A percentile compares a stretch with the other conserved stretches of the same genome.
Evolutionary conservation across 2,113 vertebrate genomes (phyloP).

Genomic region (Lynx canadensis): DNA sequence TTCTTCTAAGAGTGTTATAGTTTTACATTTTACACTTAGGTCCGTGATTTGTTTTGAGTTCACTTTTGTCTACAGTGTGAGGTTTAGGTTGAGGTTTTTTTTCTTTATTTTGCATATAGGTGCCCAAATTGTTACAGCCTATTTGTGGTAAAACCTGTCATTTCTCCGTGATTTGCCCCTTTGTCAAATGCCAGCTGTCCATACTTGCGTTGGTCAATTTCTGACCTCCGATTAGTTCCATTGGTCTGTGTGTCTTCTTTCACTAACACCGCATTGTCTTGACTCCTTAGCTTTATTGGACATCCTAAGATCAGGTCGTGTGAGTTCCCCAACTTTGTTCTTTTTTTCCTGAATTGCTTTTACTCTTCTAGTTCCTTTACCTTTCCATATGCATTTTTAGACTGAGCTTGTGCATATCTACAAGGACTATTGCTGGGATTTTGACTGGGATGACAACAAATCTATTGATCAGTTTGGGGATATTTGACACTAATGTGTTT

Average conservation of each 20-base stretch:
- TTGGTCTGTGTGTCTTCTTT: not conserved
- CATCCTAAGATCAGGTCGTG: not conserved
- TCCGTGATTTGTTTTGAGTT: not conserved
- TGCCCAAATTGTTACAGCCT: not conserved
- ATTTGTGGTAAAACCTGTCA: not conserved
- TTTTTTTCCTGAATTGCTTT: slow-evolving; percentile 12
- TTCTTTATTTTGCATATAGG: not conserved
- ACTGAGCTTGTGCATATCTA: not conserved
- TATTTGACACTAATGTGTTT: not conserved
- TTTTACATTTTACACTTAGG: slow-evolving; percentile 33
- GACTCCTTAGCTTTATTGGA: not conserved
- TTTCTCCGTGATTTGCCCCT: not conserved
- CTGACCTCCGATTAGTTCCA: not conserved
- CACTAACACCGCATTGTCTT: not conserved
- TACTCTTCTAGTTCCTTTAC: not conserved
- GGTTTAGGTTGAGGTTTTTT: not conserved
- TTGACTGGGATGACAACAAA: not conserved
- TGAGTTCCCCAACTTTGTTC: not conserved
- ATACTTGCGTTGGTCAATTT: not conserved
- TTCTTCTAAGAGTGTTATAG: slow-evolving; percentile 33
- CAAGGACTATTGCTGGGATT: not conserved
- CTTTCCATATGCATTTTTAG: not conserved
- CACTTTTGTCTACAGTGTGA: not conserved
- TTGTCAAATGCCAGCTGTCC: not conserved
- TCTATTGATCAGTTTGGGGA: not conserved